Conservation (phyloP, 2,797 vertebrate species). For the Sciurus carolinensis region DNA sequence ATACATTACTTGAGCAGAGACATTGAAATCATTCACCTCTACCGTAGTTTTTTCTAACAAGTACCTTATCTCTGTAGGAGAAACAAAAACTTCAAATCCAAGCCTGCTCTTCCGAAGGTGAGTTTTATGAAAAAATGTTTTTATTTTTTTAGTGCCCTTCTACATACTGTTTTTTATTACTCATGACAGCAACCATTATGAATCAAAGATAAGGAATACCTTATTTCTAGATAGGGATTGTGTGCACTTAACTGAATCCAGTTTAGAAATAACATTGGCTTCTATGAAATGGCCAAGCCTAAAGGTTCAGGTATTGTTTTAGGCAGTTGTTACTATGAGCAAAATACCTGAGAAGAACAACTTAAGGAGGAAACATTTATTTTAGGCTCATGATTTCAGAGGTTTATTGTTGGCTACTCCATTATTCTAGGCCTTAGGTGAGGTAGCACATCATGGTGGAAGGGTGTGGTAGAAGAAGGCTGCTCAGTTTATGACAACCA, state of each 20-base stretch:
- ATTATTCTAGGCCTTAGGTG: no score
- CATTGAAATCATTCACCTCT: slow-evolving; percentile 44
- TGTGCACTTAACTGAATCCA: not conserved
- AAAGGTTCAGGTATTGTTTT: slow-evolving; percentile 31
- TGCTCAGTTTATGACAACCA: no score
- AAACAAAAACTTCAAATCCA: slow-evolving; percentile 96
- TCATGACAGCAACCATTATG: slow-evolving; percentile 34
- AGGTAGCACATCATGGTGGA: no score
- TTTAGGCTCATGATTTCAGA: no score
- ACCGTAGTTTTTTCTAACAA: slow-evolving; percentile 50
- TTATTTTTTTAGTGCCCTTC: not conserved
- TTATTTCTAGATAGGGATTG: slow-evolving; percentile 42
- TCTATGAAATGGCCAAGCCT: slow-evolving; percentile 5
- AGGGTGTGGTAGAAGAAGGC: no score
- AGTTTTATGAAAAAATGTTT: slow-evolving; percentile 63
- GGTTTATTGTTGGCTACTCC: no score
- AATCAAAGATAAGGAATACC: slow-evolving; percentile 19
- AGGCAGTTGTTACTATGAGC: no score
- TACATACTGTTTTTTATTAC: slow-evolving; percentile 13
- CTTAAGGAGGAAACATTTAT: no score
- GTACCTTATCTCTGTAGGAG: slow-evolving; percentile 91
- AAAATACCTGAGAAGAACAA: no score
- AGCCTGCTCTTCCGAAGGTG: slow-evolving; percentile 97
- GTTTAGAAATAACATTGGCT: slow-evolving; percentile 53
- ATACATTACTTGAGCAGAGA: slow-evolving; percentile 12